Percentiles rank a stretch among this genome's conserved stretches.
phyloP scores from a whole-genome alignment of 64 coral and sea anemone genomes.

The Pocillopora verrucosa region DNA sequence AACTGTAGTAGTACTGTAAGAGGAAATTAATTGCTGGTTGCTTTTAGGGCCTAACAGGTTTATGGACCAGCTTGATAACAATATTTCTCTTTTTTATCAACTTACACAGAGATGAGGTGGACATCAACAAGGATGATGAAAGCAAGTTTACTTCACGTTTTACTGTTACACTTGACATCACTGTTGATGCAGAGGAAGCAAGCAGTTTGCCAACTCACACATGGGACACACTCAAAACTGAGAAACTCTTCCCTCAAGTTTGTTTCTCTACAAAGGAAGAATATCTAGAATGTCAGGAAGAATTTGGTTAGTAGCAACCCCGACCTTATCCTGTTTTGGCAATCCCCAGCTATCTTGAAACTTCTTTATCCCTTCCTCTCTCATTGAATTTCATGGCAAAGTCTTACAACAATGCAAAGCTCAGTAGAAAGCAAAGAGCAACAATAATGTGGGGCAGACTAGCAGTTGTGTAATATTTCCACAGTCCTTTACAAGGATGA shows the following conservation, averaged over 20 bases:
- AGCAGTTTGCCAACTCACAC: constrained; percentile 56
- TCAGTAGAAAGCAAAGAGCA: too few species aligned
- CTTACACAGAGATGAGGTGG: constrained; percentile 74
- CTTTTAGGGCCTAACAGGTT: too few species aligned
- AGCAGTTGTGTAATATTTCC: too few species aligned
- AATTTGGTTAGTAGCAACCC: constrained; percentile 72
- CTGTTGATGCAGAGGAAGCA: constrained; percentile 72
- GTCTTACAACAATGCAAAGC: too few species aligned
- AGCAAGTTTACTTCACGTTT: constrained; percentile 75
- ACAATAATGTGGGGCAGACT: too few species aligned
- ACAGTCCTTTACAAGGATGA: too few species aligned
- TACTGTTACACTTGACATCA: constrained; percentile 80
- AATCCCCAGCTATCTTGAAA: too few species aligned
- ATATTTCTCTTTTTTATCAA: not conserved
- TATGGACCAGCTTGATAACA: too few species aligned
- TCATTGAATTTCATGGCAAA: too few species aligned
- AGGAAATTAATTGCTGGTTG: too few species aligned
- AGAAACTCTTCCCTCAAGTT: constrained; percentile 70
- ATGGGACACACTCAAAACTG: constrained; percentile 79
- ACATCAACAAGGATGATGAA: constrained; percentile 81
- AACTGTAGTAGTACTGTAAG: not conserved
- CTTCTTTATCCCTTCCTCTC: too few species aligned
- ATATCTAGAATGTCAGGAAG: constrained; percentile 95
- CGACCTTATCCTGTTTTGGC: too few species aligned
- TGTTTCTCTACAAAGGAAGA: constrained; percentile 95